Evolutionary conservation across 2,113 vertebrate species (phyloP).

Genomic region (Pachyramphus minor): DNA sequence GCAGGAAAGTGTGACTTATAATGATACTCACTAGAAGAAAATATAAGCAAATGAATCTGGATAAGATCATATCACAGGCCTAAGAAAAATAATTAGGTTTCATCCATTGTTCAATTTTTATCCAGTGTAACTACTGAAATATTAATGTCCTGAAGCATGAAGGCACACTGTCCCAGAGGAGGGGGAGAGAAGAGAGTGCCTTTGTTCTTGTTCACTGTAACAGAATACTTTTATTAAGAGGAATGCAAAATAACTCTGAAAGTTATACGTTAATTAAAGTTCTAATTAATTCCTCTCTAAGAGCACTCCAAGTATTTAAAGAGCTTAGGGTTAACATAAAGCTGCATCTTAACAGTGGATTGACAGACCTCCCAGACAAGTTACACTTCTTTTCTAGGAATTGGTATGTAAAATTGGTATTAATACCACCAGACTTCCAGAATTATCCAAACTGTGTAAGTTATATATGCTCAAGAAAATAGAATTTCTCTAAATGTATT

Average conservation of each 20-base stretch:
- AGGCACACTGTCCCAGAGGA: conserved; percentile 24
- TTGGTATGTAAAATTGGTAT: neutral
- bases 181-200: neutral
- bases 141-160: conserved; percentile 48
- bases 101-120: conserved; percentile 42
- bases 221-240: conserved; percentile 54
- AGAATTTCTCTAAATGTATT: conserved; percentile 45
- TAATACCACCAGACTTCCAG: neutral
- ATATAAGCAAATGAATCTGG: conserved; percentile 35
- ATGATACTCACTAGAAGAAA: conserved; percentile 18
- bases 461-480: conserved; percentile 13
- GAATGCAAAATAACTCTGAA: conserved; percentile 34
- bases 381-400: neutral
- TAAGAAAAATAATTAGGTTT: conserved; percentile 56
- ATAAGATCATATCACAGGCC: conserved; percentile 39
- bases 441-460: neutral
- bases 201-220: conserved; percentile 55
- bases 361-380: neutral
- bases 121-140: conserved; percentile 34
- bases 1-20: conserved; percentile 12
- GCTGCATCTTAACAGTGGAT: neutral
- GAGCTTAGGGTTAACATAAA: neutral
- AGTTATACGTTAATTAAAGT: conserved; percentile 41
- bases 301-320: neutral
- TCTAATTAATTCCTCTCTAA: conserved; percentile 40